Percentiles rank a stretch among this genome's conserved stretches.
Evolutionary conservation across 1,140 invertebrate species (phyloP).

Genomic region (Sinonovacula constricta): DNA sequence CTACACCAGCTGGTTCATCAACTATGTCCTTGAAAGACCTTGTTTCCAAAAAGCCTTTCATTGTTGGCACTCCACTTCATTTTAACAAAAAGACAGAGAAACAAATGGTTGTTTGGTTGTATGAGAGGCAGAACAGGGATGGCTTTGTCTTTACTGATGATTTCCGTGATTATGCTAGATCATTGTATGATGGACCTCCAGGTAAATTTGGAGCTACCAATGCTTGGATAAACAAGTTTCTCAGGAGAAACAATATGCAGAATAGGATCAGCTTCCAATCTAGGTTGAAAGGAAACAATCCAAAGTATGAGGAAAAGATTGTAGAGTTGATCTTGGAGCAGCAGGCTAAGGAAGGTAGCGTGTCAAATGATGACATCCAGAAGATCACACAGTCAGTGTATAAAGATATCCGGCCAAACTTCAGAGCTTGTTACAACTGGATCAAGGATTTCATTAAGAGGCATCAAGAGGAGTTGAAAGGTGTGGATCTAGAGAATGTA

Average conservation of each 20-base stretch:
- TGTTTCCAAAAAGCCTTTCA: conserved; percentile 22
- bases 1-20: background rate
- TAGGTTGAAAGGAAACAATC: conserved; percentile 41
- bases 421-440: conserved; percentile 50
- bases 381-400: conserved; percentile 38
- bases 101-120: conserved; percentile 40
- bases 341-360: conserved; percentile 40
- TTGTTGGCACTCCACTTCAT: conserved; percentile 41
- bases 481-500: conserved; percentile 49
- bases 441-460: conserved; percentile 45
- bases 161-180: conserved; percentile 35
- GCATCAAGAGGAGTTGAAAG: conserved; percentile 16
- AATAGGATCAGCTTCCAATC: conserved; percentile 43
- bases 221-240: conserved; percentile 48
- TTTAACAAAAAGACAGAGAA: conserved; percentile 44
- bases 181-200: conserved; percentile 38
- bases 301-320: conserved; percentile 47
- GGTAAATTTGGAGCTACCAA: conserved; percentile 50
- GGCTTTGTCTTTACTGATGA: conserved; percentile 50
- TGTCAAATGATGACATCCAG: conserved; percentile 50
- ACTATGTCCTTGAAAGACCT: background rate
- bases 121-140: conserved; percentile 34
- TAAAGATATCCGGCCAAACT: conserved; percentile 48
- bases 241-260: conserved; percentile 34
- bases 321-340: conserved; percentile 35